A percentile compares a stretch with the other conserved stretches of the same genome.
phyloP scores from a whole-genome alignment of 2,113 vertebrate species.

The Notothenia rossii region DNA sequence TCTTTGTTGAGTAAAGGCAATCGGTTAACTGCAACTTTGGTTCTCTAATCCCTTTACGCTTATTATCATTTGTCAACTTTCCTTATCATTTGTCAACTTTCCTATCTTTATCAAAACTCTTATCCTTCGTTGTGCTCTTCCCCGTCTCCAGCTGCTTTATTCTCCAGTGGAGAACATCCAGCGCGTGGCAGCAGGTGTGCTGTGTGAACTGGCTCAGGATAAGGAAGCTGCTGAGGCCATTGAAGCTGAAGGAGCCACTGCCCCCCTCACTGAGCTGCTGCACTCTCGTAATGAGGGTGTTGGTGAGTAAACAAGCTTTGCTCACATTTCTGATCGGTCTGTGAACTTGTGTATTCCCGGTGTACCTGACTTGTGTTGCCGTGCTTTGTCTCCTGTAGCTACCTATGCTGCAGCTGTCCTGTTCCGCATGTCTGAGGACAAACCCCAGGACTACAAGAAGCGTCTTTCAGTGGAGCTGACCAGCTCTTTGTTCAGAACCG shows the following conservation, averaged over 20 bases:
- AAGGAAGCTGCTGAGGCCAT: slow-evolving; percentile 98
- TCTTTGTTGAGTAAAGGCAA: not conserved
- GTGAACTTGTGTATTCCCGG: not conserved
- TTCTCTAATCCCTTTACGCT: not conserved
- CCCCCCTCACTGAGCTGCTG: slow-evolving; percentile 95
- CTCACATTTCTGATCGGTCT: not conserved
- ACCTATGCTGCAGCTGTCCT: slow-evolving; percentile 97
- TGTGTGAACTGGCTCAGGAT: slow-evolving; percentile 98
- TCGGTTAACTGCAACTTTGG: not conserved
- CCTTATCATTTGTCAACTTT: not conserved
- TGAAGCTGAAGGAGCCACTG: slow-evolving; percentile 97
- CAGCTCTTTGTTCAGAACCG: slow-evolving; percentile 97
- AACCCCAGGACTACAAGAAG: slow-evolving; percentile 99
- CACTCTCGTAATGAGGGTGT: slow-evolving; percentile 99
- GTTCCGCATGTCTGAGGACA: slow-evolving; percentile 99
- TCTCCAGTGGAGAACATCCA: slow-evolving; percentile 99
- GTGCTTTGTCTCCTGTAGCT: slow-evolving; percentile 78
- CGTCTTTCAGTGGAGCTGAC: slow-evolving; percentile 96
- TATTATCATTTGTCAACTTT: not conserved
- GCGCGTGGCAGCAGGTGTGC: slow-evolving; percentile 96
- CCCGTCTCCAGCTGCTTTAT: slow-evolving; percentile 89
- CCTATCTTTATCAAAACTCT: not conserved
- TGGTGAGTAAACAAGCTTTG: slow-evolving; percentile 83
- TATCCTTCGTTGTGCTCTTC: not conserved
- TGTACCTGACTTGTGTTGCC: not conserved